phyloP scores from a whole-genome alignment of 2,888 invertebrate species.

The Anoplius nigerrimus region DNA sequence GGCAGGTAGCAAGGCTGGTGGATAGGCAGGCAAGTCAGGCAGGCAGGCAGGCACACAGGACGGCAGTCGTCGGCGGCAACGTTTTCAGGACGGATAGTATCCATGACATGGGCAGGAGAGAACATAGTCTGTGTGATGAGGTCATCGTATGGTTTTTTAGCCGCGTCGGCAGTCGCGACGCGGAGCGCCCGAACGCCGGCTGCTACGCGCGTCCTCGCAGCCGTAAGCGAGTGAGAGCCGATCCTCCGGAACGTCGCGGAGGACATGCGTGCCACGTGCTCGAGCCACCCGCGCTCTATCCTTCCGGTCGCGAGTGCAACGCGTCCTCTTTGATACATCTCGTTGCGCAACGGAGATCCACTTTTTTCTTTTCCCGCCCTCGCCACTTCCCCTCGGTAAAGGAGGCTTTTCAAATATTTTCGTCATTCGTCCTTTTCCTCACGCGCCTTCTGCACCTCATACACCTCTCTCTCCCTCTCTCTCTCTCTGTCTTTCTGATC shows the following conservation, averaged over 20 bases:
- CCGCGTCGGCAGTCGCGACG: conserved; percentile 70
- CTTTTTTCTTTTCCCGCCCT: conserved; percentile 4
- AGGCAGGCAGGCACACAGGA: background rate
- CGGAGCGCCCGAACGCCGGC: conserved; percentile 69
- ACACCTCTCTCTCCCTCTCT: too few relatives aligned
- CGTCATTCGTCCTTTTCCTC: background rate
- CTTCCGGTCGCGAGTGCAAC: conserved; percentile 16
- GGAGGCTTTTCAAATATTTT: too few relatives aligned
- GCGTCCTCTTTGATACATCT: conserved; percentile 6
- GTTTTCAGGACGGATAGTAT: conserved; percentile 71
- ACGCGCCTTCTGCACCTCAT: background rate
- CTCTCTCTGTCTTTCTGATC: too few relatives aligned
- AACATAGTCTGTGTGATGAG: conserved; percentile 69
- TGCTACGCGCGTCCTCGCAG: conserved; percentile 53
- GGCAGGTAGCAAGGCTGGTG: background rate
- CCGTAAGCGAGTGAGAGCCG: conserved; percentile 21
- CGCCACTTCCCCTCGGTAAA: background rate
- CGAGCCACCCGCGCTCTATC: conserved; percentile 37
- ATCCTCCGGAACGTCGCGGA: conserved; percentile 15
- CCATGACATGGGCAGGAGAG: conserved; percentile 63
- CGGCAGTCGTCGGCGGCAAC: conserved; percentile 35
- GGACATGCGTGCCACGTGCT: conserved; percentile 61
- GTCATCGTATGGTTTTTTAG: conserved; percentile 71
- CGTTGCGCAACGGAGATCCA: conserved; percentile 16
- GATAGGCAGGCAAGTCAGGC: background rate